These are phyloP conservation scores for Oreochromis tanganicae DNA, from an alignment of 2,113 vertebrate species.

Conservation along the genomic window DNA sequence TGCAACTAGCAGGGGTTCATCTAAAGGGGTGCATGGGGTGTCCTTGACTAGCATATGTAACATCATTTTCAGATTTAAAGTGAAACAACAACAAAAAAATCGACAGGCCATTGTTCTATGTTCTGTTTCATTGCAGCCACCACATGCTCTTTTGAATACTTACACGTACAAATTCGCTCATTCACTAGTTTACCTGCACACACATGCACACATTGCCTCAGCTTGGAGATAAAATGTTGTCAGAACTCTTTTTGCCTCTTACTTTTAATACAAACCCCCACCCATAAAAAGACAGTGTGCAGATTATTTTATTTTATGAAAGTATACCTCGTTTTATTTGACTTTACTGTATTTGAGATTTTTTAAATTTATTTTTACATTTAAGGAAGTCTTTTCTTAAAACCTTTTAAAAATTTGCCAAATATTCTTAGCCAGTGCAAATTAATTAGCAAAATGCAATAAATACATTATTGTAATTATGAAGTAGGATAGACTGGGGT, in stretches of 20 bases:
- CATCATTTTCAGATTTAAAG: neutral
- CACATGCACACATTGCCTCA: neutral
- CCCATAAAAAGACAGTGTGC: neutral
- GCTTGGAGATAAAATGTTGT: neutral
- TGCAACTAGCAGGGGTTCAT: neutral
- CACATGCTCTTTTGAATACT: neutral
- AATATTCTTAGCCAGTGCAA: neutral
- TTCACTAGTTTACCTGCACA: neutral
- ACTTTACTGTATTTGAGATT: neutral
- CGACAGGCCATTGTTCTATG: fast-evolving
- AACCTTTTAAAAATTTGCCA: neutral
- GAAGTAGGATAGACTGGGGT: neutral
- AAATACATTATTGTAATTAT: neutral
- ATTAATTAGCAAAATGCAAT: neutral
- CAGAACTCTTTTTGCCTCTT: neutral
- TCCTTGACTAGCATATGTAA: neutral
- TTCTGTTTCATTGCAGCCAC: neutral
- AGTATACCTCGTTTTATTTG: neutral
- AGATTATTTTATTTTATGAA: neutral
- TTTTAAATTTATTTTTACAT: neutral
- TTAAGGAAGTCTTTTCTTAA: neutral
- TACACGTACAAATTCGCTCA: neutral
- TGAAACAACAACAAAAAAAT: neutral
- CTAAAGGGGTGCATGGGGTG: neutral
- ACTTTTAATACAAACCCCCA: neutral